Conservation (phyloP, 2,888 invertebrate species). For the Unio pictorum region DNA sequence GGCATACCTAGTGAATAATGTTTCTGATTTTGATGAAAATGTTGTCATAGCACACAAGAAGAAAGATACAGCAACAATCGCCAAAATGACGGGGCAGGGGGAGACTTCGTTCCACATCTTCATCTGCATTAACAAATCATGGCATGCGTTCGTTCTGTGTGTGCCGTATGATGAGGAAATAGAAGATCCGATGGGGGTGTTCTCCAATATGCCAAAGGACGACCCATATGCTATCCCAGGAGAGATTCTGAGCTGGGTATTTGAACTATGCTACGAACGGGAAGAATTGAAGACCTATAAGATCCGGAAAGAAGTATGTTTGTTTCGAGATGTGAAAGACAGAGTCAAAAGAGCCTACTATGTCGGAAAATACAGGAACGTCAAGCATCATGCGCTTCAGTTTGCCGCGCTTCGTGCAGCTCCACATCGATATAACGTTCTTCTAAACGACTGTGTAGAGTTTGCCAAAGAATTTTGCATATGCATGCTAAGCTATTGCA, state of each 20-base stretch:
- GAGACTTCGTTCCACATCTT: constrained; percentile 19
- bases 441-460: constrained; percentile 34
- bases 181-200: not conserved
- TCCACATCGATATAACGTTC: constrained; percentile 20
- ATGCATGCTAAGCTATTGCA: constrained; percentile 18
- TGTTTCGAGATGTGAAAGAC: constrained; percentile 15
- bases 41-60: constrained; percentile 20
- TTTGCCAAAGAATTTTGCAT: constrained; percentile 30
- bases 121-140: constrained; percentile 30
- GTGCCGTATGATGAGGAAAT: constrained; percentile 5
- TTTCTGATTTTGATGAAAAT: constrained; percentile 14
- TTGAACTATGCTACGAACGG: constrained; percentile 24
- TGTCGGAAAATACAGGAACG: constrained; percentile 18
- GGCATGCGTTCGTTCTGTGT: constrained; percentile 29
- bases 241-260: constrained; percentile 9
- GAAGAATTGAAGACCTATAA: constrained; percentile 20
- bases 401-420: constrained; percentile 25
- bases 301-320: constrained; percentile 10
- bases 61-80: constrained; percentile 10
- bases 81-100: constrained; percentile 2
- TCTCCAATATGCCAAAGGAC: constrained; percentile 6
- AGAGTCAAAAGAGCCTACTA: constrained; percentile 21
- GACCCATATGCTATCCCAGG: constrained; percentile 19
- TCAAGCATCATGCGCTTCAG: constrained; percentile 16
- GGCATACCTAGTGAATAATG: constrained; percentile 24